Percentiles rank a stretch among this genome's conserved stretches.
phyloP scores from a whole-genome alignment of 2,113 vertebrate genomes.

The Cyprinodon tularosa region DNA sequence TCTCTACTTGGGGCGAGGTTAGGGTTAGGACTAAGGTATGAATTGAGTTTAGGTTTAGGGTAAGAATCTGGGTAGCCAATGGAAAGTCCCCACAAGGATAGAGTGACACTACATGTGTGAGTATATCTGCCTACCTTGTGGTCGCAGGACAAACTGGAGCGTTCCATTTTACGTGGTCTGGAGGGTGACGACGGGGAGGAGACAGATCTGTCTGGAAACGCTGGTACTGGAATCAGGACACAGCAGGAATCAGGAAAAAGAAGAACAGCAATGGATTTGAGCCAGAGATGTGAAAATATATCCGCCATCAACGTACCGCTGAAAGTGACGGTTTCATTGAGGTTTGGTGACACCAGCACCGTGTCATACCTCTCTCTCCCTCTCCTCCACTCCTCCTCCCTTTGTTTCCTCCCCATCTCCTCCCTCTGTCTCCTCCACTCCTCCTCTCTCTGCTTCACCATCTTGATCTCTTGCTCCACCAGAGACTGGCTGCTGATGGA shows the following conservation, averaged over 20 bases:
- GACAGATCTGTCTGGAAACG: slow-evolving; percentile 64
- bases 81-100: too few species aligned
- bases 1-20: too few species aligned
- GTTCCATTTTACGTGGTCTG: slow-evolving; percentile 72
- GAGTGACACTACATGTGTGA: neutral
- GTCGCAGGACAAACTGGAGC: slow-evolving; percentile 73
- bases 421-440: slow-evolving; percentile 75
- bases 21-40: too few species aligned
- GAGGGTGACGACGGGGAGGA: slow-evolving; percentile 74
- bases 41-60: too few species aligned
- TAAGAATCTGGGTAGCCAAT: too few species aligned
- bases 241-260: neutral
- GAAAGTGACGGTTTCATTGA: slow-evolving; percentile 61
- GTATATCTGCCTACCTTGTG: slow-evolving; percentile 64
- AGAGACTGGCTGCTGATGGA: slow-evolving; percentile 76
- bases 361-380: slow-evolving; percentile 67
- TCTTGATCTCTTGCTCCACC: slow-evolving; percentile 74
- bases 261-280: neutral
- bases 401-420: slow-evolving; percentile 60
- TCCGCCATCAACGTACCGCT: slow-evolving; percentile 25
- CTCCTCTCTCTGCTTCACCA: slow-evolving; percentile 76
- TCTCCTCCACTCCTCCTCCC: slow-evolving; percentile 63
- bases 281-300: neutral
- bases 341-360: slow-evolving; percentile 71
- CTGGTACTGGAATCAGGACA: slow-evolving; percentile 35